A percentile compares a stretch with the other conserved stretches of the same genome.
phyloP scores from a whole-genome alignment of 1,140 invertebrate species.

The Lordiphosa collinella region DNA sequence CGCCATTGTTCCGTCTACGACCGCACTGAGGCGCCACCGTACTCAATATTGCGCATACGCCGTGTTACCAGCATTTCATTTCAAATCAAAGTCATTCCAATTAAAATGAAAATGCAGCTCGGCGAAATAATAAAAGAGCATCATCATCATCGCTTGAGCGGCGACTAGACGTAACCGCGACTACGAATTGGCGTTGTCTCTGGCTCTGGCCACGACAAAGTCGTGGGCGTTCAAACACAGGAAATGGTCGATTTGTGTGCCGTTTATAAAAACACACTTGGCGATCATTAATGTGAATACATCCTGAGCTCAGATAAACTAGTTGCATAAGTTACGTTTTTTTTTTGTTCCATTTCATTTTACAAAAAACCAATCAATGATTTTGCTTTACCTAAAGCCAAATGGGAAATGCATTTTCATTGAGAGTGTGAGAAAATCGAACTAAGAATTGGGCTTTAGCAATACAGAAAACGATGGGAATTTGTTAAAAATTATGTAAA shows the following conservation, averaged over 20 bases:
- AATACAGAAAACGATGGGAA: too few relatives aligned
- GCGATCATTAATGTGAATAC: slow-evolving; percentile 36
- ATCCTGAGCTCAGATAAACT: slow-evolving; percentile 22
- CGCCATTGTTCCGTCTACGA: too few relatives aligned
- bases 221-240: slow-evolving; percentile 44
- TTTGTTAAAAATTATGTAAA: too few relatives aligned
- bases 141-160: background rate
- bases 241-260: slow-evolving; percentile 53
- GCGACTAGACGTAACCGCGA: background rate
- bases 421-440: too few relatives aligned
- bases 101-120: slow-evolving; percentile 13
- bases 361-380: too few relatives aligned
- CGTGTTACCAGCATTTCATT: background rate
- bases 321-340: slow-evolving; percentile 5
- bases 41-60: background rate
- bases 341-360: too few relatives aligned
- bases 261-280: slow-evolving; percentile 33
- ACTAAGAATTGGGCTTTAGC: too few relatives aligned
- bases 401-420: background rate
- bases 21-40: too few relatives aligned
- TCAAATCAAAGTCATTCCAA: slow-evolving; percentile 14
- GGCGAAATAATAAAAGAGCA: slow-evolving; percentile 1
- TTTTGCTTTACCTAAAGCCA: background rate
- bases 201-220: slow-evolving; percentile 1
- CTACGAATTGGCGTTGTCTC: slow-evolving; percentile 4